Base-by-base conservation (phyloP, 2,797 vertebrate genomes). In the Onychomys torridus region DNA sequence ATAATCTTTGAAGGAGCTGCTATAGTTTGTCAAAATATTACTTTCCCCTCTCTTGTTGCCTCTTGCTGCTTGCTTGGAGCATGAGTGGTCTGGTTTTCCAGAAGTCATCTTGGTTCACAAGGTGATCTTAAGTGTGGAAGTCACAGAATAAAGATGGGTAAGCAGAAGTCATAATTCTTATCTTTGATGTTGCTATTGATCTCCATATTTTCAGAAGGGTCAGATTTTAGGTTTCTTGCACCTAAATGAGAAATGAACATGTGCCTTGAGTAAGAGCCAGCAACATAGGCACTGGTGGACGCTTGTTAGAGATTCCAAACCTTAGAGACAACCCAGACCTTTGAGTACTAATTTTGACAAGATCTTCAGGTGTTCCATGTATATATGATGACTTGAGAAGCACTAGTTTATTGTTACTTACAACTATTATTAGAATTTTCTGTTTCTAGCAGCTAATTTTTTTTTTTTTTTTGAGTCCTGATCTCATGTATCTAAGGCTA, bases 231-330 rank as follows among this genome's bases (percentile, higher is more conserved):
- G 92, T 29, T 83, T 86, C 75, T 81, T 14, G 1, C 5, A 34
- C 23, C 43, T n/a, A 37, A 88, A 43, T 25, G 32, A 79, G 57
- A 63, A 40, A 37, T 27, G 23, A 55, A 84, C 37, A 27, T 25
- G 25, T 2, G 7, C 29, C 52, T 61, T 49, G 3, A 5, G 55
- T 49, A 57, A 59, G 23, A 23, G 27, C 34, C 73, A 29, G 49
- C 19, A 63, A n/a, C 6, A 0, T 12, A 0, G 76, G 17, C n/a
- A 7, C 5, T 43, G 4, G 5, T 25, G 5, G 34, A 32, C 76
- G 29, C 43, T 23, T 14, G 32, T 65, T 49, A 76, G 65, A 88
- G 29, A 84, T 6, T 49, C 84, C 57, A 69, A 89, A 55, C 23
- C 29, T 86, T 34, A 14, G 34, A 37, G 55, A 49, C 67, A 14